Evolutionary conservation across 64 coral and sea anemone species (phyloP).

Genomic region (Dendrophyllia cribrosa): DNA sequence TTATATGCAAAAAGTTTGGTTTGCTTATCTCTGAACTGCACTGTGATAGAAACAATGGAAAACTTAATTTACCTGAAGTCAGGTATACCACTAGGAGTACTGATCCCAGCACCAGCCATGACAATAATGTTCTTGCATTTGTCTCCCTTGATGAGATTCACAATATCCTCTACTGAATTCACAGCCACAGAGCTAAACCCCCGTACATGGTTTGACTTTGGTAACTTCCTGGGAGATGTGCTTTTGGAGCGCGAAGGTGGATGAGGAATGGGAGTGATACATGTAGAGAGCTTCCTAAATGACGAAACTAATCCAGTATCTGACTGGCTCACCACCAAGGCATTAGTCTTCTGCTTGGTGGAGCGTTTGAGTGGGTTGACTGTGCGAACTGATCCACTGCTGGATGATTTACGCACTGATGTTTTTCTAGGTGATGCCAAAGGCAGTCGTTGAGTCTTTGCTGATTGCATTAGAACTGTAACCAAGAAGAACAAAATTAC

Average conservation of each 20-base stretch:
- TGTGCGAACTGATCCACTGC: not conserved
- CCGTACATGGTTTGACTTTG: conserved; percentile 53
- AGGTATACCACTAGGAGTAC: conserved; percentile 90
- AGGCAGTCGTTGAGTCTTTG: conserved; percentile 35
- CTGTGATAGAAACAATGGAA: too few relatives aligned
- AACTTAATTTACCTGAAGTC: conserved; percentile 76
- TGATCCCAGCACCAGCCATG: conserved; percentile 92
- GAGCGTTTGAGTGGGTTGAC: conserved; percentile 16
- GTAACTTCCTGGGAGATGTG: conserved; percentile 44
- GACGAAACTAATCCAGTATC: conserved; percentile 61
- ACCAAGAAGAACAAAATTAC: not conserved
- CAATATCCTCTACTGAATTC: conserved; percentile 82
- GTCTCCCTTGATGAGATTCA: conserved; percentile 67
- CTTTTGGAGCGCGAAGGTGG: conserved; percentile 50
- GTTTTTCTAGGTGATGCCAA: conserved; percentile 46
- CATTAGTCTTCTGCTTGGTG: not conserved
- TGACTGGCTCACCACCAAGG: conserved; percentile 50
- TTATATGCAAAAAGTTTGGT: too few relatives aligned
- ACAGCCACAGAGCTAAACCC: conserved; percentile 34
- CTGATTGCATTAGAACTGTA: conserved; percentile 48
- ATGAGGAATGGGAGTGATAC: conserved; percentile 62
- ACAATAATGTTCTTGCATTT: conserved; percentile 93
- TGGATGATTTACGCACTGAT: conserved; percentile 11
- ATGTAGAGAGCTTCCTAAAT: conserved; percentile 81
- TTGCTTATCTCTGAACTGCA: too few relatives aligned